Conservation (phyloP, 2,113 vertebrate genomes). For the Peromyscus californicus region DNA sequence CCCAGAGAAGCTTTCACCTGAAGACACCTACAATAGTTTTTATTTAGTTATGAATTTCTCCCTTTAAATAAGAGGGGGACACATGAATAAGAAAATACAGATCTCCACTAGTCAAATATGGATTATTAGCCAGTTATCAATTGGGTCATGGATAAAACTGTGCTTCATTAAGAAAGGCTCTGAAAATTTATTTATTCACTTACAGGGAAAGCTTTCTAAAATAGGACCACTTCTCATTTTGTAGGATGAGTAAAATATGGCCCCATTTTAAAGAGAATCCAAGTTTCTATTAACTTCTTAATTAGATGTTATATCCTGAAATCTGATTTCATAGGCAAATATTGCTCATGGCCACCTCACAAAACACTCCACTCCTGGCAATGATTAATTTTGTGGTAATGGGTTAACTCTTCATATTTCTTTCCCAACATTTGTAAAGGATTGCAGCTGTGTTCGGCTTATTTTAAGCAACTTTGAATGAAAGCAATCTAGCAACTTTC, state of each 20-base stretch:
- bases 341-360: background rate
- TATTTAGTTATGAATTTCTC: background rate
- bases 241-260: slow-evolving; percentile 31
- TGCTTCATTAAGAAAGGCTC: background rate
- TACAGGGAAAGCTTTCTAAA: slow-evolving; percentile 38
- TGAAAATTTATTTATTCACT: slow-evolving; percentile 51
- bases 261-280: slow-evolving; percentile 21
- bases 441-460: background rate
- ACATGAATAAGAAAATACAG: background rate
- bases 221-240: slow-evolving; percentile 18
- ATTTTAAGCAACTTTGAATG: slow-evolving; percentile 57
- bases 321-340: slow-evolving; percentile 69
- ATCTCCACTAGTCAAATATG: background rate
- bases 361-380: background rate
- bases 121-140: background rate
- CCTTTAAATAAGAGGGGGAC: background rate
- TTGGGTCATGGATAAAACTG: background rate
- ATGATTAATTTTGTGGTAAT: background rate
- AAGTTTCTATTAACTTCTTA: slow-evolving; percentile 68
- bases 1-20: fast-evolving
- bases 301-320: slow-evolving; percentile 61
- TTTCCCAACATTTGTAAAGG: slow-evolving; percentile 32
- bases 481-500: slow-evolving; percentile 44
- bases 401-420: background rate
- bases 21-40: background rate